Percentiles rank a stretch among this genome's conserved stretches.
These are phyloP conservation scores for Bombus superbus DNA, from an alignment of 1,140 invertebrate species.

Conservation along the genomic window DNA sequence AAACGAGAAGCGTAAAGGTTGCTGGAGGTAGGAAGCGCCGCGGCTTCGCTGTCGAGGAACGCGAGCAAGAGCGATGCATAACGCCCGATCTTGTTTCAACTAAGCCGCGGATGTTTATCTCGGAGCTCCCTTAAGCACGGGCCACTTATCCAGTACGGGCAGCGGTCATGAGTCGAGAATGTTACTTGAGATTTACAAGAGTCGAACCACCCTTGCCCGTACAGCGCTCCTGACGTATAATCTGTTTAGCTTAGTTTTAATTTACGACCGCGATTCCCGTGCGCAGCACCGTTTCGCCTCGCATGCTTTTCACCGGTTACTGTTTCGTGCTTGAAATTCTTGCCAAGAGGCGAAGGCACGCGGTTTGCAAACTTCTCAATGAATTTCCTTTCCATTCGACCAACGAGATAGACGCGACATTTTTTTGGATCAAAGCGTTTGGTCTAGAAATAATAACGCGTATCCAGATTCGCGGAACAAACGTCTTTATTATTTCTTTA, in stretches of 20 bases:
- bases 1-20: neutral
- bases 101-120: constrained; percentile 59
- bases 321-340: neutral
- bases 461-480: too few species aligned
- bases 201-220: constrained; percentile 15
- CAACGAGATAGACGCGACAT: too few species aligned
- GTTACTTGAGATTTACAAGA: constrained; percentile 58
- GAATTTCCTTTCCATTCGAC: neutral
- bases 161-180: constrained; percentile 53
- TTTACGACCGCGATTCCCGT: constrained; percentile 44
- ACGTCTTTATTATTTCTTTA: too few species aligned
- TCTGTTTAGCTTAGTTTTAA: constrained; percentile 60
- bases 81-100: constrained; percentile 49
- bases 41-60: neutral
- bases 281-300: neutral
- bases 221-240: constrained; percentile 17
- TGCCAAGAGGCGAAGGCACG: neutral
- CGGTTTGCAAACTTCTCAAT: neutral
- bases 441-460: too few species aligned
- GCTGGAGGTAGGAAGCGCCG: neutral
- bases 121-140: constrained; percentile 31
- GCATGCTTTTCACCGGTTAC: neutral
- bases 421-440: too few species aligned
- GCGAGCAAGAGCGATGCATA: constrained; percentile 54
- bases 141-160: constrained; percentile 57